Conservation (phyloP, 53 echinoderm and acorn worm species). For the Pentamera pediparva region DNA sequence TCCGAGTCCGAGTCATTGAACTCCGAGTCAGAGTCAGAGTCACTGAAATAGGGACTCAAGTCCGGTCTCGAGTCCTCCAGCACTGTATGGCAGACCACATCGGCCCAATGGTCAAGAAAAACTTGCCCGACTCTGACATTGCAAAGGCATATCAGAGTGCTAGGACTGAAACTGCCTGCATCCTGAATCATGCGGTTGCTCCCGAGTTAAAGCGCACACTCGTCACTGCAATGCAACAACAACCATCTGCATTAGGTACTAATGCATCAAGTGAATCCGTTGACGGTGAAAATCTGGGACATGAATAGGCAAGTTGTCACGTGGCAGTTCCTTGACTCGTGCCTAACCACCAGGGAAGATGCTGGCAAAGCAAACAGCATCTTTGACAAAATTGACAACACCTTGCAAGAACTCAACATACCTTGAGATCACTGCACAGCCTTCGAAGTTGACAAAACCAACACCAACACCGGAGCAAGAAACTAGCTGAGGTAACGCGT, state of each 20-base stretch:
- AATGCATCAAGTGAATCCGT: not conserved
- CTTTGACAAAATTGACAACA: not conserved
- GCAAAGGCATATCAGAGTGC: not conserved
- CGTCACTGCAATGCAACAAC: not conserved
- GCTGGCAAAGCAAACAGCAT: slow-evolving; percentile 8
- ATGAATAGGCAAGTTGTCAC: not conserved
- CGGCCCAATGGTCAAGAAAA: not conserved
- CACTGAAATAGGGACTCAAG: too few species aligned
- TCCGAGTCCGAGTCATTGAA: too few species aligned
- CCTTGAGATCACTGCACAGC: not conserved
- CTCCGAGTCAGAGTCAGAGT: too few species aligned
- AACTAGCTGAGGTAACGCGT: not conserved
- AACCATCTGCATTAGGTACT: not conserved
- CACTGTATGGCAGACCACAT: not conserved
- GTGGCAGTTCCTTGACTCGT: not conserved
- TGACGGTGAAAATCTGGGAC: not conserved
- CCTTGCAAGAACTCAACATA: not conserved
- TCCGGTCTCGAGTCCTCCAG: too few species aligned
- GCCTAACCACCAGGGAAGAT: slow-evolving; percentile 1
- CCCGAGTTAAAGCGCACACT: not conserved
- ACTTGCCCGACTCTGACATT: not conserved
- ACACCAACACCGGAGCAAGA: not conserved
- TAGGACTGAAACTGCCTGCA: slow-evolving; percentile 1
- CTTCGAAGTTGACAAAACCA: slow-evolving; percentile 5
- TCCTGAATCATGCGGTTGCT: not conserved